These are phyloP conservation scores for Orgyia antiqua DNA, from an alignment of 2,888 invertebrate genomes.

Conservation along the genomic window DNA sequence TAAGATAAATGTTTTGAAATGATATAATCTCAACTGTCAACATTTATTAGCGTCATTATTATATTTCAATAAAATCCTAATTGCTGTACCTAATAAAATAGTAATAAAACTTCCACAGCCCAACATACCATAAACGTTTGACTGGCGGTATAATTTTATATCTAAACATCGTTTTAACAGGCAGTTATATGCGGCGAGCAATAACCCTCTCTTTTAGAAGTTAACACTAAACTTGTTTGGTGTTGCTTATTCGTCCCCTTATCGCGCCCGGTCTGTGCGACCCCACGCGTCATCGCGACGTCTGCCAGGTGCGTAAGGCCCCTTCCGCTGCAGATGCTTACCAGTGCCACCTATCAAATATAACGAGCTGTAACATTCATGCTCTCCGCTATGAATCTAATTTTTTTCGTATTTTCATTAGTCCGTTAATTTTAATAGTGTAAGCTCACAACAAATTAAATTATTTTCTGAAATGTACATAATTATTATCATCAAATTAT, in stretches of 20 bases:
- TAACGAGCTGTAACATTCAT: not conserved
- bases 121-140: slow-evolving; percentile 27
- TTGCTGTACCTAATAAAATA: slow-evolving; percentile 28
- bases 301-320: slow-evolving; percentile 51
- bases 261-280: slow-evolving; percentile 43
- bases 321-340: slow-evolving; percentile 55
- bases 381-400: not conserved
- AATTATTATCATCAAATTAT: too few species aligned
- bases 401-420: too few species aligned
- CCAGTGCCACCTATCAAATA: too few species aligned
- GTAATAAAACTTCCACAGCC: slow-evolving; percentile 28
- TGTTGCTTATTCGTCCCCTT: slow-evolving; percentile 40
- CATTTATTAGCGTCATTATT: slow-evolving; percentile 13
- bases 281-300: slow-evolving; percentile 42
- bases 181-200: slow-evolving; percentile 28
- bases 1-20: too few species aligned
- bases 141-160: slow-evolving; percentile 33
- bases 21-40: slow-evolving; percentile 16
- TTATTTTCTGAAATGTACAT: too few species aligned
- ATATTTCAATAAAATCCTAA: slow-evolving; percentile 21
- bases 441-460: too few species aligned
- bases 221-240: slow-evolving; percentile 48
- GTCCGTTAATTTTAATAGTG: too few species aligned
- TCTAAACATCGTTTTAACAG: slow-evolving; percentile 34
- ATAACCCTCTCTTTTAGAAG: slow-evolving; percentile 41